Percentiles rank a stretch among this genome's conserved stretches.
phyloP scores from a whole-genome alignment of 1,140 invertebrate genomes.

The Hycleus cichorii region DNA sequence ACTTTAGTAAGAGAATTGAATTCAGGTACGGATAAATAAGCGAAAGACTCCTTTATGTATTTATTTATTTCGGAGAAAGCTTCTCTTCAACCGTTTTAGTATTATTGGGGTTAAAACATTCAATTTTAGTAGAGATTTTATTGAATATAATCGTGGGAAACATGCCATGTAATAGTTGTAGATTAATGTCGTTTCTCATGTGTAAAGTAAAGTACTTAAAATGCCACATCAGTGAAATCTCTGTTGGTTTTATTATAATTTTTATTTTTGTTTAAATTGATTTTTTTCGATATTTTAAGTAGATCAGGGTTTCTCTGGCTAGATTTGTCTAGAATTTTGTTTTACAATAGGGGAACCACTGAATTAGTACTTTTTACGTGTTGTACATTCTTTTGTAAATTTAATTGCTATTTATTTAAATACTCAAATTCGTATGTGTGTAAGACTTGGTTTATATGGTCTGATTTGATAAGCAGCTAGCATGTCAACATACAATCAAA shows the following conservation, averaged over 20 bases:
- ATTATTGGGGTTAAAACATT: slow-evolving; percentile 7
- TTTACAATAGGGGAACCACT: no score
- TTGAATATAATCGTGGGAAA: neutral
- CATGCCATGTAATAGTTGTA: no score
- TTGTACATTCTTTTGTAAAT: slow-evolving; percentile 1
- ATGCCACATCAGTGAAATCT: neutral
- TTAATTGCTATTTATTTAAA: slow-evolving; percentile 4
- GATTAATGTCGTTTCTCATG: no score
- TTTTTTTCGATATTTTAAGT: slow-evolving; percentile 6
- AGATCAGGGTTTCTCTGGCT: no score
- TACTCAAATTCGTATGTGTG: neutral
- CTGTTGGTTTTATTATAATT: slow-evolving; percentile 7
- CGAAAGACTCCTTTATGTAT: neutral
- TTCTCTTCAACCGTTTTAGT: slow-evolving; percentile 17
- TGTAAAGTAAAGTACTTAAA: no score
- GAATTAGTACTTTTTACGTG: no score
- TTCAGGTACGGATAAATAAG: slow-evolving; percentile 58
- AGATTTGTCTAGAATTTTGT: no score
- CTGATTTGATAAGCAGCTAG: slow-evolving; percentile 11
- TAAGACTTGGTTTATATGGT: neutral
- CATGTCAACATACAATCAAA: slow-evolving; percentile 17
- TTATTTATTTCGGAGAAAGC: neutral
- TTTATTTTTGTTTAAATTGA: slow-evolving; percentile 8
- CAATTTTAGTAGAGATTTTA: slow-evolving; percentile 6
- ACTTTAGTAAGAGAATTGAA: slow-evolving; percentile 91